Conservation (phyloP, 2,113 vertebrate species). For the Scopus umbretta region DNA sequence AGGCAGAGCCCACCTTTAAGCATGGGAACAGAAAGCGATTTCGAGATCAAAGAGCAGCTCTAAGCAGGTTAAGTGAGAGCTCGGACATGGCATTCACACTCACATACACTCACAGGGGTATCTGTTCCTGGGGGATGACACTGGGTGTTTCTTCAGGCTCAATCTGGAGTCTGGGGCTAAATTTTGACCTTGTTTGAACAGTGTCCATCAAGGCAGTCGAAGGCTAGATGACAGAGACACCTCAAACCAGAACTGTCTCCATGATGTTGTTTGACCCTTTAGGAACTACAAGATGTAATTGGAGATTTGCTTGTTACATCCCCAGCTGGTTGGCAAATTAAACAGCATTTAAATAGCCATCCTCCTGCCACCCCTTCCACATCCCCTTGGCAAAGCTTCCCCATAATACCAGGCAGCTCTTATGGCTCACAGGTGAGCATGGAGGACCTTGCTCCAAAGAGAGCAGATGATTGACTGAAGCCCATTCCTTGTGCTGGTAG, state of each 20-base stretch:
- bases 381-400: background rate
- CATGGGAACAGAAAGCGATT: background rate
- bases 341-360: background rate
- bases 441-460: background rate
- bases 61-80: background rate
- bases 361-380: background rate
- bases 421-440: background rate
- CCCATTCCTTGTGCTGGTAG: background rate
- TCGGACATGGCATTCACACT: background rate
- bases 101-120: background rate
- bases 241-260: background rate
- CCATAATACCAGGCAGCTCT: background rate
- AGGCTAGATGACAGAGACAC: background rate
- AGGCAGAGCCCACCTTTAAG: background rate
- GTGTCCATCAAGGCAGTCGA: background rate
- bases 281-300: fast-evolving
- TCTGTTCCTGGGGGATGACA: background rate
- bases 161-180: background rate
- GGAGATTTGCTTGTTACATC: background rate
- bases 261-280: background rate
- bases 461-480: background rate
- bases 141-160: background rate
- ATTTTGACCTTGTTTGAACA: background rate
- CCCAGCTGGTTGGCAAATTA: background rate
- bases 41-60: background rate